Percentiles rank a stretch among this genome's conserved stretches.
phyloP scores from a whole-genome alignment of 2,113 vertebrate species.

The Protobothrops flavoviridis region DNA sequence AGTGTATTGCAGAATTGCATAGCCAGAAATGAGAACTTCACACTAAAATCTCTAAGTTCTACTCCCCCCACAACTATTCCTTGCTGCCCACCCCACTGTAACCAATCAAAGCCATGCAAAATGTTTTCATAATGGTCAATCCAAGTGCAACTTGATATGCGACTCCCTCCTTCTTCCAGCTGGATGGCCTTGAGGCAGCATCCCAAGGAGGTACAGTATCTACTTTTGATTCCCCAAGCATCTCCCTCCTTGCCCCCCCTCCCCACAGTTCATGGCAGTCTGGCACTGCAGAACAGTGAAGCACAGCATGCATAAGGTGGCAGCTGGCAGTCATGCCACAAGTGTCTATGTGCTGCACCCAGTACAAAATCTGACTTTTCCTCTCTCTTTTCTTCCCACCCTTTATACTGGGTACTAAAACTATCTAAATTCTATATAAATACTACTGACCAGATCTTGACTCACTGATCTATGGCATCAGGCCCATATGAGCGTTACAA shows the following conservation, averaged over 20 bases:
- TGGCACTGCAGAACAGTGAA: background rate
- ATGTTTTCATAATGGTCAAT: background rate
- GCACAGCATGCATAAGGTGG: background rate
- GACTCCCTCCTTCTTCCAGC: background rate
- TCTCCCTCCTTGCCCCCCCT: background rate
- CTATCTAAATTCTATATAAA: background rate
- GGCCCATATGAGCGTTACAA: background rate
- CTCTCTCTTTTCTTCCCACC: background rate
- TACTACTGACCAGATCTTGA: background rate
- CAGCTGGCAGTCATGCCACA: background rate
- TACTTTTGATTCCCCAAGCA: background rate
- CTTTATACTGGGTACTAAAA: background rate
- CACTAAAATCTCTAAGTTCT: background rate
- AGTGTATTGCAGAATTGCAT: background rate
- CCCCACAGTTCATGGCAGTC: background rate
- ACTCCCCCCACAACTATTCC: background rate
- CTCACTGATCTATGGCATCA: background rate
- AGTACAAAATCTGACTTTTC: background rate
- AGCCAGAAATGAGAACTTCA: background rate
- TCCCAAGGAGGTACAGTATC: background rate
- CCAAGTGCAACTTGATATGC: background rate
- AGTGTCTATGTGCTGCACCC: background rate
- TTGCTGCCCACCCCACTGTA: background rate
- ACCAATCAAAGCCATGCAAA: background rate
- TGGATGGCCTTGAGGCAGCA: background rate